Evolutionary conservation across 2,888 invertebrate genomes (phyloP).

Genomic region (Netelia fuscicornis): DNA sequence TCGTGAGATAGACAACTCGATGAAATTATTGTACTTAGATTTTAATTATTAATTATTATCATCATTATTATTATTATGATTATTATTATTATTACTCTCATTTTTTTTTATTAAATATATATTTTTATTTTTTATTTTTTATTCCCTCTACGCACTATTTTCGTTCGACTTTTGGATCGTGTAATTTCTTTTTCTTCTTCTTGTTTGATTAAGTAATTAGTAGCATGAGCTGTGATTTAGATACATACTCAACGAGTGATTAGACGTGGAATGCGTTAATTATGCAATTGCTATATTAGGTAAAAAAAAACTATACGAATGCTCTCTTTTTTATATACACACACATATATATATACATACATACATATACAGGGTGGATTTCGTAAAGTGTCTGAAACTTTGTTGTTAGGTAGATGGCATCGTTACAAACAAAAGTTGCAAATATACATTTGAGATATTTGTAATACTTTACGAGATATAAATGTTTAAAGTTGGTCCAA

Average conservation of each 20-base stretch:
- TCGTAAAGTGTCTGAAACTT: no score
- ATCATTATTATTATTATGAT: neutral
- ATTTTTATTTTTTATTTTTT: conserved; percentile 34
- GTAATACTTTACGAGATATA: no score
- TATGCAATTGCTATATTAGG: conserved; percentile 66
- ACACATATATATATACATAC: no score
- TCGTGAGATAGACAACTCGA: conserved; percentile 24
- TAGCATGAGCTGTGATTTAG: conserved; percentile 85
- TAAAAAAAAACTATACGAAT: conserved; percentile 48
- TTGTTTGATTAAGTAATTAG: conserved; percentile 82
- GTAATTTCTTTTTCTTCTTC: conserved; percentile 64
- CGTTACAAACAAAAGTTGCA: no score
- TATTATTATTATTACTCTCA: neutral
- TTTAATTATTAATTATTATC: conserved; percentile 13
- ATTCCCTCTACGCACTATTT: conserved; percentile 39
- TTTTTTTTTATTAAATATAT: neutral
- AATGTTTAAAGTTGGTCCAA: no score
- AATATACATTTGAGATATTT: no score
- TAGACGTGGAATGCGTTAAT: conserved; percentile 70
- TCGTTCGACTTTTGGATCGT: conserved; percentile 45
- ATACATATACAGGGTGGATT: no score
- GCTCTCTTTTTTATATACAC: conserved; percentile 26
- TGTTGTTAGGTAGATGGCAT: no score
- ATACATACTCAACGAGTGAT: conserved; percentile 83
- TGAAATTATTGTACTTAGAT: conserved; percentile 29